phyloP scores from a whole-genome alignment of 2,797 vertebrate genomes.

The Distichodus sexfasciatus region DNA sequence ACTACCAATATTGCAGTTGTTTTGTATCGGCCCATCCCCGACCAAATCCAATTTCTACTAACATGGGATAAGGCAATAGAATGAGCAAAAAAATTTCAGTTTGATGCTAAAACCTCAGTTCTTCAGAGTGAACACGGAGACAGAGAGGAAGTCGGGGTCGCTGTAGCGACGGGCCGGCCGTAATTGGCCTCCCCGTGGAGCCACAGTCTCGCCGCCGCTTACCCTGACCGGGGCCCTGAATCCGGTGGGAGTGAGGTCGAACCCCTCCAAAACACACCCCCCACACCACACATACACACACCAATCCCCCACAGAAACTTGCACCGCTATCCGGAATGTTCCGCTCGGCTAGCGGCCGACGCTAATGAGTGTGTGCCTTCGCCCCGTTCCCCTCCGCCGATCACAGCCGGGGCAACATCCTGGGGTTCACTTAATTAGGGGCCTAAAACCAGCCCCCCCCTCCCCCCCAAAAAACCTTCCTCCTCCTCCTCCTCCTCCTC shows the following conservation, averaged over 20 bases:
- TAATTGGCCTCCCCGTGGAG: neutral
- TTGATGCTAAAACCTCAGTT: too few species aligned
- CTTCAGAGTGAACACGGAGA: too few species aligned
- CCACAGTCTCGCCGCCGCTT: conserved; percentile 8
- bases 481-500: too few species aligned
- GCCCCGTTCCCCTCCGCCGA: conserved; percentile 42
- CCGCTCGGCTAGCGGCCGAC: conserved; percentile 67
- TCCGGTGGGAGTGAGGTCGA: conserved; percentile 44
- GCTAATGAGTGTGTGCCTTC: conserved; percentile 65
- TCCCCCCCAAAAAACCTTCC: too few species aligned
- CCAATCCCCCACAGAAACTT: conserved; percentile 58
- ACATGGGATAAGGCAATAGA: too few species aligned
- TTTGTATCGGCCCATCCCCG: too few species aligned
- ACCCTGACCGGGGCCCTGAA: conserved; percentile 32
- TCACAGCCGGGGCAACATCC: conserved; percentile 44
- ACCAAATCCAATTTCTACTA: too few species aligned
- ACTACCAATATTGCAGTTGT: too few species aligned
- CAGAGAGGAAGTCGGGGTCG: neutral
- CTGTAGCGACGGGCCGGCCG: neutral
- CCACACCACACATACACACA: too few species aligned
- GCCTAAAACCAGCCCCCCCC: conserved; percentile 1
- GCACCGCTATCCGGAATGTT: conserved; percentile 69
- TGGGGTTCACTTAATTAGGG: conserved; percentile 55
- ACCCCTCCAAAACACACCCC: conserved; percentile 41
- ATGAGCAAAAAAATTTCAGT: too few species aligned